Percentiles rank a stretch among this genome's conserved stretches.
Evolutionary conservation across 2,888 invertebrate genomes (phyloP).

Genomic region (Teleogryllus oceanicus): DNA sequence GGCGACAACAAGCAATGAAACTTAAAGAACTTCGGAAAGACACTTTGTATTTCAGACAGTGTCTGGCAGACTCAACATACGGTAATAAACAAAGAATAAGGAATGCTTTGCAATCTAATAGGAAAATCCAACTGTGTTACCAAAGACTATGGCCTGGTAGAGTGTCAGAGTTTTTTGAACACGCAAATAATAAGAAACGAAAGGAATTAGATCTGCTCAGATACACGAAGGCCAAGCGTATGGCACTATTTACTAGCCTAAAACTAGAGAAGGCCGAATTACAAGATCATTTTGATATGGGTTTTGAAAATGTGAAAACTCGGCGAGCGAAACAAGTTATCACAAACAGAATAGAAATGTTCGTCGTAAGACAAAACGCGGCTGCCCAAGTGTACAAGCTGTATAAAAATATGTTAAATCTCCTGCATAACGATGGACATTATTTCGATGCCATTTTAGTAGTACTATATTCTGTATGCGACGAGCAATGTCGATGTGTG

Average conservation of each 20-base stretch:
- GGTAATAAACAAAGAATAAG: slow-evolving; percentile 18
- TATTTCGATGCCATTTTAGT: slow-evolving; percentile 62
- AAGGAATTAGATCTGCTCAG: background rate
- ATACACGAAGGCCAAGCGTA: background rate
- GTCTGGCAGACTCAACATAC: background rate
- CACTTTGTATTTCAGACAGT: background rate
- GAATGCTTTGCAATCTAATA: background rate
- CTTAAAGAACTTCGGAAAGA: slow-evolving; percentile 4
- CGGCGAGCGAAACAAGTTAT: background rate
- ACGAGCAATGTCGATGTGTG: slow-evolving; percentile 59
- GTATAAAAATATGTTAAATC: background rate
- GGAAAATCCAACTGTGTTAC: background rate
- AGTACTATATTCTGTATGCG: slow-evolving; percentile 56
- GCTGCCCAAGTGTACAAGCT: background rate
- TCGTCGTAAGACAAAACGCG: slow-evolving; percentile 1
- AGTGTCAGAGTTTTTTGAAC: background rate
- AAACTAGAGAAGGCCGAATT: background rate
- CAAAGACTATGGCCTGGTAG: background rate
- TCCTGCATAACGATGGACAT: slow-evolving; percentile 55
- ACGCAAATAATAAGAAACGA: background rate
- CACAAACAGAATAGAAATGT: background rate
- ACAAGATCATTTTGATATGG: background rate
- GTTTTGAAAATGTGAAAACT: background rate
- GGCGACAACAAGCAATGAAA: background rate
- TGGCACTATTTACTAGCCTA: background rate